Conservation (phyloP, 2,113 vertebrate species). For the Cyrtonyx montezumae region DNA sequence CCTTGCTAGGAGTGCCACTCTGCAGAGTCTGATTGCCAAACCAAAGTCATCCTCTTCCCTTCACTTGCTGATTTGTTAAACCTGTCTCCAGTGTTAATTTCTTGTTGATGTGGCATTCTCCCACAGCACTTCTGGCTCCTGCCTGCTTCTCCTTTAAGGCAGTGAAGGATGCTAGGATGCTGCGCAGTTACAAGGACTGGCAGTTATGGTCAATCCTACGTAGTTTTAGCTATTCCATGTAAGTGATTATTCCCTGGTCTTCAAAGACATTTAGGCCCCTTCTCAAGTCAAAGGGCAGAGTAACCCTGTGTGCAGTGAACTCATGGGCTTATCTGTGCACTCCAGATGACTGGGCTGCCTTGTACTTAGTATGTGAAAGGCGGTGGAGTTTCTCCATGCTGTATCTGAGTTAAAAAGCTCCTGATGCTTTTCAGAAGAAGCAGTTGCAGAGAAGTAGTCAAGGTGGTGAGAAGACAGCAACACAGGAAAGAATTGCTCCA, state of each 20-base stretch:
- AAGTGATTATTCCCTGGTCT: constrained; percentile 1
- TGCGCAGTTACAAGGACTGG: background rate
- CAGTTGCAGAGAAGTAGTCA: background rate
- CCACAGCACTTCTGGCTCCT: background rate
- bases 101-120: background rate
- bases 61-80: constrained; percentile 15
- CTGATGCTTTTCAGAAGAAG: background rate
- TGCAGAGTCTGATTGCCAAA: background rate
- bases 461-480: background rate
- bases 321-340: constrained; percentile 12
- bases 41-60: constrained; percentile 1
- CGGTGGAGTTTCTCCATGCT: background rate
- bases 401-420: constrained; percentile 6
- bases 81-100: background rate
- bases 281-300: constrained; percentile 17
- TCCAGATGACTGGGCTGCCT: background rate
- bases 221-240: constrained; percentile 22
- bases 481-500: background rate
- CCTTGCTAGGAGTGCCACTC: background rate
- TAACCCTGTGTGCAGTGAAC: constrained; percentile 20
- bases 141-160: background rate
- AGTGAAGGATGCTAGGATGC: background rate
- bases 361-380: background rate
- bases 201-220: background rate
- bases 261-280: background rate